A percentile compares a stretch with the other conserved stretches of the same genome.
Evolutionary conservation across 2,888 invertebrate species (phyloP).

Genomic region (Himalopsyche tibetana): DNA sequence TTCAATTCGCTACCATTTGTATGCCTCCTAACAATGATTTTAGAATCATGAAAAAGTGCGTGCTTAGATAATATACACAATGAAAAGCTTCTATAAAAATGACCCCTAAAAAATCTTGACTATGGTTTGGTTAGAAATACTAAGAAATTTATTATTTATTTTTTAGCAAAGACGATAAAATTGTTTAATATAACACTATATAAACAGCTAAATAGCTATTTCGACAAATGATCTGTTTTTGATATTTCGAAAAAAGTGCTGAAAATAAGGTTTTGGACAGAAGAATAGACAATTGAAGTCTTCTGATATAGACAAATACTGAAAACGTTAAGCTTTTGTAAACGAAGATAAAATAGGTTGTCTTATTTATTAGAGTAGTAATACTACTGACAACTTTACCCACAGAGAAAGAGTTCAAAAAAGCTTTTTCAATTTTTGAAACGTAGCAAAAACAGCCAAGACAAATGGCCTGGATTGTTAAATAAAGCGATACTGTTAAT

Average conservation of each 20-base stretch:
- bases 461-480: conserved; percentile 43
- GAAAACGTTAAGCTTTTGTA: not conserved
- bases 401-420: conserved; percentile 23
- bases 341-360: conserved; percentile 22
- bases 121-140: too few species aligned
- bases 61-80: not conserved
- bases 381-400: conserved; percentile 37
- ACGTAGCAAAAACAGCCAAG: conserved; percentile 41
- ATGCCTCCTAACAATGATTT: conserved; percentile 43
- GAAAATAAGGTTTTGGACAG: too few species aligned
- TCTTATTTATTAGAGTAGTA: conserved; percentile 12
- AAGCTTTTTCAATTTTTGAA: conserved; percentile 41
- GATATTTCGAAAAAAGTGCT: too few species aligned
- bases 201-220: too few species aligned
- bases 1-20: conserved; percentile 29
- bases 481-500: conserved; percentile 50
- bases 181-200: too few species aligned
- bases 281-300: not conserved
- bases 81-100: too few species aligned
- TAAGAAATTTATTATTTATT: too few species aligned
- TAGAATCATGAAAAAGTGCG: conserved; percentile 43
- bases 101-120: too few species aligned
- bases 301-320: too few species aligned
- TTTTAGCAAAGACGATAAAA: too few species aligned
- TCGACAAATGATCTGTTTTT: too few species aligned